These are phyloP conservation scores for Lypha dubia DNA, from an alignment of 2,888 invertebrate species.

Conservation along the genomic window DNA sequence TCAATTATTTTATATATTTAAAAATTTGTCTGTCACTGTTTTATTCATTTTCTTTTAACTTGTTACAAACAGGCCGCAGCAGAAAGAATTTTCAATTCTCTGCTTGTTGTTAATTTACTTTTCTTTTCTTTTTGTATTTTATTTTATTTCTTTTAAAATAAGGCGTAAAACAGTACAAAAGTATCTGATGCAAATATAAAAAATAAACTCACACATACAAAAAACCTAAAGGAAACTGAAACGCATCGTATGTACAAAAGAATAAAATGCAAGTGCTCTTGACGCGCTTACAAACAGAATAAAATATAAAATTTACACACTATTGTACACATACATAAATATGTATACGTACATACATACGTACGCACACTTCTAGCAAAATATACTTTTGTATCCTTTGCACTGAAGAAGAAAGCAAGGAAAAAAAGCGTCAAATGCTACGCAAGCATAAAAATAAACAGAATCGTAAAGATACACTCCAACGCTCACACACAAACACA, in stretches of 20 bases:
- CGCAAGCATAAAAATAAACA: constrained; percentile 57
- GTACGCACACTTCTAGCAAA: background rate
- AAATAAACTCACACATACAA: background rate
- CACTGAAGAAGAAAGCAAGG: background rate
- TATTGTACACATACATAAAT: background rate
- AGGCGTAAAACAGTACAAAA: constrained; percentile 54
- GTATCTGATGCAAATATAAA: constrained; percentile 9
- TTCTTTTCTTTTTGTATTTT: constrained; percentile 8
- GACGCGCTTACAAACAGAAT: constrained; percentile 66
- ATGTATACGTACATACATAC: background rate
- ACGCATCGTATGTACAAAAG: constrained; percentile 48
- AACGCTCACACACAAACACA: background rate
- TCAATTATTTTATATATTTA: background rate
- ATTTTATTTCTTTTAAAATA: constrained; percentile 54
- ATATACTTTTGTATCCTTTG: constrained; percentile 14
- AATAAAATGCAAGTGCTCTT: constrained; percentile 69
- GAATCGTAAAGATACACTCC: constrained; percentile 51
- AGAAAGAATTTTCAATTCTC: constrained; percentile 24
- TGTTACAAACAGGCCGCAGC: constrained; percentile 8
- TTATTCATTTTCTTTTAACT: background rate
- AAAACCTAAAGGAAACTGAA: constrained; percentile 54
- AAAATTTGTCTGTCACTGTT: background rate
- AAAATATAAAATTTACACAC: constrained; percentile 61
- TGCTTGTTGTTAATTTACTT: constrained; percentile 19
- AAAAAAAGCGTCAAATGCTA: constrained; percentile 57